phyloP scores from a whole-genome alignment of 2,113 vertebrate species.

The Rhinogobius similis region DNA sequence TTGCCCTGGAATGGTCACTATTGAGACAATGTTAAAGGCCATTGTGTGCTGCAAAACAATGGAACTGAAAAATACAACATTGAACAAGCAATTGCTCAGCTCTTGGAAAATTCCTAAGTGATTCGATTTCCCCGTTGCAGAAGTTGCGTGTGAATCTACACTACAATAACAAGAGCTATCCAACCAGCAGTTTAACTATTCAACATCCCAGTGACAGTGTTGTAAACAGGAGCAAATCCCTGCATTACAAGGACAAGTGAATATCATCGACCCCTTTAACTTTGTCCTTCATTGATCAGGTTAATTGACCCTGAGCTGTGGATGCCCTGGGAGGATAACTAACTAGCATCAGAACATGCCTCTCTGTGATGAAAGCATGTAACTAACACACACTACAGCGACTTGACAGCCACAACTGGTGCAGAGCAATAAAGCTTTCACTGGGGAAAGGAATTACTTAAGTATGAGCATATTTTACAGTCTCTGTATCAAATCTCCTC shows the following conservation, averaged over 20 bases:
- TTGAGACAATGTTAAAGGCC: not conserved
- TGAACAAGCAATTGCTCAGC: not conserved
- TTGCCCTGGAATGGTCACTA: not conserved
- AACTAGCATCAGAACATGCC: constrained; percentile 10
- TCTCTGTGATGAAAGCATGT: constrained; percentile 3
- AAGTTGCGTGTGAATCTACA: not conserved
- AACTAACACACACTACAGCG: not conserved
- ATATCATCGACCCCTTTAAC: constrained; percentile 59
- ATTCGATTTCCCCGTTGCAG: not conserved
- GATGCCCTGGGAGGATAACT: constrained; percentile 31
- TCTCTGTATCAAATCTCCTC: too few species aligned
- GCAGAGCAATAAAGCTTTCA: not conserved
- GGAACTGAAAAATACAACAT: not conserved
- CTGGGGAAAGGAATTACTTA: not conserved
- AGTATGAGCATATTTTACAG: not conserved
- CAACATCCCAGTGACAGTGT: constrained; percentile 10
- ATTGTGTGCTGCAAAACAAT: not conserved
- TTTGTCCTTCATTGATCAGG: constrained; percentile 62
- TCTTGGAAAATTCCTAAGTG: not conserved
- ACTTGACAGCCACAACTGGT: not conserved
- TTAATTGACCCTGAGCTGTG: constrained; percentile 60
- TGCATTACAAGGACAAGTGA: constrained; percentile 41
- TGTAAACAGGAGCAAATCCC: constrained; percentile 45
- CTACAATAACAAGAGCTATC: not conserved
- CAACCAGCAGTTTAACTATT: not conserved